Evolutionary conservation across 2,113 vertebrate genomes (phyloP), one percentile per base, ranked within the genome.

Genomic region (Charadrius vociferus): DNA sequence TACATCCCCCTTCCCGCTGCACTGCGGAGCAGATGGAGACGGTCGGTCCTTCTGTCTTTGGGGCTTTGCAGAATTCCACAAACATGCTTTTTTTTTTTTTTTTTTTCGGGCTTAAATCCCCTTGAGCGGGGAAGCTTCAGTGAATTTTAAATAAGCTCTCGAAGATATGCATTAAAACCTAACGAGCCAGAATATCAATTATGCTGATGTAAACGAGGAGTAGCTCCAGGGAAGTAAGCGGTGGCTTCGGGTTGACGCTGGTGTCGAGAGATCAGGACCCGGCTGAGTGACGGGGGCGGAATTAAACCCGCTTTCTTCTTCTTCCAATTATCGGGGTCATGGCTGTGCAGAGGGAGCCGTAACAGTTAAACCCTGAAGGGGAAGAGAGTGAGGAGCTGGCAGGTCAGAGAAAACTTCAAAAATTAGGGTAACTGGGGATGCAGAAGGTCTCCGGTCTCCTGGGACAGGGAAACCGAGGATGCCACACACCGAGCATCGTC

Each of bases 11-110:
- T 37, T 91, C 88, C 65, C 23, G 7, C 88, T 86, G 91, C 88
- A 43, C 73, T 79, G 91, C 71, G 1, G 84, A 95, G 92, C 94
- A 49, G 86, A 74, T 17, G 88, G 96, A 95, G 92, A 24, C 6
- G 6, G 55, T 82, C 4, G 6, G 43, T 81, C 84, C 90, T 85
- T 19, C 71, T 24, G 30, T 22, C 93, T 80, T 77, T 2, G 1
- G 86, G 87, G 65, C 66, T 67, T n/a, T 65, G 77, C 74, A 61
- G 53, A 77, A 68, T 78, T 52, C 91, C 93, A 78, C 71, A 66
- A 26, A 27, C 34, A 4, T 2, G 3, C 4, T 30, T 30, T 32
- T 23, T 61, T 41, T 45, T 21, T 8, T 56, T 20, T 11, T 14
- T 29, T 17, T 6, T 63, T 41, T 36, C 10, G 27, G 13, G 59